Conservation (phyloP, 2,113 vertebrate species). For the Myocastor coypus region DNA sequence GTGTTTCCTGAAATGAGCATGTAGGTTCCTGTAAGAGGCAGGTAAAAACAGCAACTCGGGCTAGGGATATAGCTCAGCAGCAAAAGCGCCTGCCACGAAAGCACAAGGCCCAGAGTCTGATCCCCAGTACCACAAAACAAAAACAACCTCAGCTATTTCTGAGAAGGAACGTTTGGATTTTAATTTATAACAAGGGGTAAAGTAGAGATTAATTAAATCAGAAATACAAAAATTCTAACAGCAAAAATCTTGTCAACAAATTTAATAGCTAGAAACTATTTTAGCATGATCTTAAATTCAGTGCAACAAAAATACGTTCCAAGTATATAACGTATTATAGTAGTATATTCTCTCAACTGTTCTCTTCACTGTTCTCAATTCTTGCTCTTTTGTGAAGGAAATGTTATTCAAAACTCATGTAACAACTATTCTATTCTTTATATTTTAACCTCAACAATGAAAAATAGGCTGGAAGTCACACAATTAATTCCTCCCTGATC, state of each 20-base stretch:
- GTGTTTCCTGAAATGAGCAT: slow-evolving; percentile 44
- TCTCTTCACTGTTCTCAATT: not conserved
- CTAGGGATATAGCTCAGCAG: no score
- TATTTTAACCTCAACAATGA: slow-evolving; percentile 23
- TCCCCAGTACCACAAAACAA: no score
- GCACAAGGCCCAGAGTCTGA: no score
- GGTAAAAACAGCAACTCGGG: not conserved
- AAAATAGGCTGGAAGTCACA: not conserved
- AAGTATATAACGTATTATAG: not conserved
- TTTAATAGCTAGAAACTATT: slow-evolving; percentile 52
- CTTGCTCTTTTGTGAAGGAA: slow-evolving; percentile 42
- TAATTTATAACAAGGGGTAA: slow-evolving; percentile 28
- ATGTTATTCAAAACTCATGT: not conserved
- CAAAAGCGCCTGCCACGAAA: no score
- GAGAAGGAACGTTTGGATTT: slow-evolving; percentile 34
- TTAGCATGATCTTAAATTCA: slow-evolving; percentile 44
- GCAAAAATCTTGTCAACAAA: slow-evolving; percentile 40
- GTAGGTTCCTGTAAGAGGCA: not conserved
- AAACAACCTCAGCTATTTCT: not conserved
- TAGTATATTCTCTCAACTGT: not conserved
- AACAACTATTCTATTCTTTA: slow-evolving; percentile 21
- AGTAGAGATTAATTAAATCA: not conserved
- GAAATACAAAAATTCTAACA: slow-evolving; percentile 48
- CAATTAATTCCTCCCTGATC: slow-evolving; percentile 15
- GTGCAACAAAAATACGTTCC: not conserved